phyloP scores from a whole-genome alignment of 1,140 invertebrate genomes.

The Mycetomoellerius zeteki region DNA sequence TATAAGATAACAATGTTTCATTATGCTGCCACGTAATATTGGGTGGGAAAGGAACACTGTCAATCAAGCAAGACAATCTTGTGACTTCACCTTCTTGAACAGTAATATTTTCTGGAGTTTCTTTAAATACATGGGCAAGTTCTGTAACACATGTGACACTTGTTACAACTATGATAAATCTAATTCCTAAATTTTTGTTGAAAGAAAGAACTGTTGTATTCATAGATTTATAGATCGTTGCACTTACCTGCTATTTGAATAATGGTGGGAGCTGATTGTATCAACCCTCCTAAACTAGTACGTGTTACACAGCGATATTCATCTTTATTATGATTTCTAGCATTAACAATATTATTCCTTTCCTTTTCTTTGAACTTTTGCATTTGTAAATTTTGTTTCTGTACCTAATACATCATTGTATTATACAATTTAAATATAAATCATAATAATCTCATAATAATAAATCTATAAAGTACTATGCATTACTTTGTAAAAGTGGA shows the following conservation, averaged over 20 bases:
- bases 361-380: conserved; percentile 81
- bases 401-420: neutral
- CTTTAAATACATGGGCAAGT: conserved; percentile 85
- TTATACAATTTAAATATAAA: conserved; percentile 12
- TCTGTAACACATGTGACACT: conserved; percentile 82
- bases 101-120: conserved; percentile 85
- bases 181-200: neutral
- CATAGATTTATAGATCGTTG: neutral
- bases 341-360: conserved; percentile 70
- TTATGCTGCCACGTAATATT: conserved; percentile 88
- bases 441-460: neutral
- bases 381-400: conserved; percentile 81
- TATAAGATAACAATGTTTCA: conserved; percentile 84
- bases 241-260: conserved; percentile 82
- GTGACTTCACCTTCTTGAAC: conserved; percentile 86
- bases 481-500: conserved; percentile 82
- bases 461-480: neutral
- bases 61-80: conserved; percentile 87
- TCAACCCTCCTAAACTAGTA: conserved; percentile 80
- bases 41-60: conserved; percentile 87
- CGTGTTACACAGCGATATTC: conserved; percentile 83
- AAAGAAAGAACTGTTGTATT: neutral
- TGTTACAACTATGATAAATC: conserved; percentile 1
- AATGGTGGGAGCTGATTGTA: conserved; percentile 82
- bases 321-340: conserved; percentile 74